Evolutionary conservation across 1,140 invertebrate genomes (phyloP).

Genomic region (Pseudachorutes palmiensis): DNA sequence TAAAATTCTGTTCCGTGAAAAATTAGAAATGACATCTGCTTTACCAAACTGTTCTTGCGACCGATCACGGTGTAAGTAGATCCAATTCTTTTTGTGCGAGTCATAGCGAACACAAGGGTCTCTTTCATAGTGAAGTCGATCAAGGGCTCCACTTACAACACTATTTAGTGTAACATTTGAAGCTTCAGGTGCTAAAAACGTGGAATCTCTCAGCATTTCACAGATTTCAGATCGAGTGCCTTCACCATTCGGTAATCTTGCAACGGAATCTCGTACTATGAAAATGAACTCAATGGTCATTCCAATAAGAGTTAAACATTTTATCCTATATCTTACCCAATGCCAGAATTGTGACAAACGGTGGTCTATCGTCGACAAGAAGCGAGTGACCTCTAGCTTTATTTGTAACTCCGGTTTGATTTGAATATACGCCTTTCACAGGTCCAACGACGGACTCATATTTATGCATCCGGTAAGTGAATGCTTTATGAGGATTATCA

Average conservation of each 20-base stretch:
- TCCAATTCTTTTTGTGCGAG: slow-evolving; percentile 78
- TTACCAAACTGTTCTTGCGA: slow-evolving; percentile 68
- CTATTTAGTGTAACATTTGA: slow-evolving; percentile 53
- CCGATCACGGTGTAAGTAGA: slow-evolving; percentile 73
- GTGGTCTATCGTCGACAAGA: slow-evolving; percentile 68
- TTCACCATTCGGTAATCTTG: slow-evolving; percentile 84
- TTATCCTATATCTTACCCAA: slow-evolving; percentile 46
- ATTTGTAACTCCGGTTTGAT: slow-evolving; percentile 43
- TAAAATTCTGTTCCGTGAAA: too few species aligned
- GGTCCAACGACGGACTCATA: slow-evolving; percentile 83
- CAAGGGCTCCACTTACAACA: slow-evolving; percentile 79
- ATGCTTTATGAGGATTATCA: slow-evolving; percentile 73
- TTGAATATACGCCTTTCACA: slow-evolving; percentile 71
- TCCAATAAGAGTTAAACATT: slow-evolving; percentile 3
- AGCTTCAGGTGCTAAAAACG: slow-evolving; percentile 66
- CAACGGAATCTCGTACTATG: slow-evolving; percentile 78
- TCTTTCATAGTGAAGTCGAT: slow-evolving; percentile 64
- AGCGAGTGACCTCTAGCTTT: slow-evolving; percentile 75
- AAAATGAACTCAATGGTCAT: not conserved
- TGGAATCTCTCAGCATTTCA: slow-evolving; percentile 71
- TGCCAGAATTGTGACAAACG: slow-evolving; percentile 83
- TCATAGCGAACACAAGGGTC: slow-evolving; percentile 88
- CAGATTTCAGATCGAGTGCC: slow-evolving; percentile 84
- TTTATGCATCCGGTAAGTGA: slow-evolving; percentile 73
- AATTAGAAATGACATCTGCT: slow-evolving; percentile 24